Evolutionary conservation across 2,797 vertebrate genomes (phyloP).

Genomic region (Cynodonichthys magdalenae): DNA sequence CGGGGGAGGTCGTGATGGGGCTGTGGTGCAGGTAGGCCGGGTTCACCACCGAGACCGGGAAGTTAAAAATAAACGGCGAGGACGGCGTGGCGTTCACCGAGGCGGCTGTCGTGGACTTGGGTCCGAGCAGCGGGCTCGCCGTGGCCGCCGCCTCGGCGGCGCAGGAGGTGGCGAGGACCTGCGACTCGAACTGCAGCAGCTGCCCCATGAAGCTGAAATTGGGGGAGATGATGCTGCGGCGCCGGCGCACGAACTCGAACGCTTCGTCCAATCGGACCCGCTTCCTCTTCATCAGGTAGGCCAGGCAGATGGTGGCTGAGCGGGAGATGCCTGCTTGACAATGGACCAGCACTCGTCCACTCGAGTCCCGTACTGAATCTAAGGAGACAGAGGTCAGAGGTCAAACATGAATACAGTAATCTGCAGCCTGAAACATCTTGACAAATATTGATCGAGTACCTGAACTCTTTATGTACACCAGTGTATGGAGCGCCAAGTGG

Average conservation of each 20-base stretch:
- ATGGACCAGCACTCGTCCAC: constrained; percentile 83
- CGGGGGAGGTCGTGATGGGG: constrained; percentile 83
- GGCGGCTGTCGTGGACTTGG: constrained; percentile 71
- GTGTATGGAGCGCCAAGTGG: no score
- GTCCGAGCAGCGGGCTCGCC: constrained; percentile 76
- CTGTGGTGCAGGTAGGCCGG: constrained; percentile 81
- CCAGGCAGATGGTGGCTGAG: constrained; percentile 87
- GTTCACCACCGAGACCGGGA: constrained; percentile 83
- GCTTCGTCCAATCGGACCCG: constrained; percentile 84
- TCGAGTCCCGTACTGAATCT: constrained; percentile 83
- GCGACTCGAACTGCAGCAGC: constrained; percentile 86
- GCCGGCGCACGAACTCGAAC: constrained; percentile 84
- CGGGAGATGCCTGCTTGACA: constrained; percentile 87
- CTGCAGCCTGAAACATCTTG: not conserved
- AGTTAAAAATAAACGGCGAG: constrained; percentile 86
- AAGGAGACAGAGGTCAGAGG: constrained; percentile 33
- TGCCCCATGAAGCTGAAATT: constrained; percentile 90
- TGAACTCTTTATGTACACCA: no score
- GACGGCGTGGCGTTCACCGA: constrained; percentile 68
- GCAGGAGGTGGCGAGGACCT: constrained; percentile 84
- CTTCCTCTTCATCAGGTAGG: constrained; percentile 87
- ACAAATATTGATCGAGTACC: no score
- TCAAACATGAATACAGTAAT: constrained; percentile 17
- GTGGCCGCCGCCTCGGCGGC: constrained; percentile 77
- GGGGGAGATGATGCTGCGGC: constrained; percentile 87